Evolutionary conservation across 2,797 vertebrate genomes (phyloP).

Genomic region (Siniperca obscura): DNA sequence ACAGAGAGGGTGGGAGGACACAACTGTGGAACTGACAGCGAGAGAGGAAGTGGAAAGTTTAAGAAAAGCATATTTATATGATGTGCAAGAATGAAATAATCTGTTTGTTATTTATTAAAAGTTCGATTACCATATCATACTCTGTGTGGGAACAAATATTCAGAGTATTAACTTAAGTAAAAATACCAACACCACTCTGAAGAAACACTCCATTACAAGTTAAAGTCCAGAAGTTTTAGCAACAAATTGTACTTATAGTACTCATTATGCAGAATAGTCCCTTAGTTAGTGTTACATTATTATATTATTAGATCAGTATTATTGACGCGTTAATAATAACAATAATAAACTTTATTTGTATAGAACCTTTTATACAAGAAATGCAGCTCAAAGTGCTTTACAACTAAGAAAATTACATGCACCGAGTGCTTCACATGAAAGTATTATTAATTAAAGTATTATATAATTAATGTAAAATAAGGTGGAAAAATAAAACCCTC

Average conservation of each 20-base stretch:
- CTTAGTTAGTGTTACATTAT: not conserved
- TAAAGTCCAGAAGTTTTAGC: not conserved
- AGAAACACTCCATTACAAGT: not conserved
- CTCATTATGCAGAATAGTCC: not conserved
- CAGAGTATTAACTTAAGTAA: not conserved
- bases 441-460: too few relatives aligned
- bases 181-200: not conserved
- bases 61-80: not conserved
- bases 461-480: too few relatives aligned
- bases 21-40: slow-evolving; percentile 73
- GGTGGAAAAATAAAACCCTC: too few relatives aligned
- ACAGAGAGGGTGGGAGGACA: slow-evolving; percentile 84
- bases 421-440: too few relatives aligned
- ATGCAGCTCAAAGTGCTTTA: too few relatives aligned
- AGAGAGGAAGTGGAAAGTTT: not conserved
- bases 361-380: too few relatives aligned
- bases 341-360: too few relatives aligned
- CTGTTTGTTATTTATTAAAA: not conserved
- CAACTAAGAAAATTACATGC: too few relatives aligned
- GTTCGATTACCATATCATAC: too few relatives aligned
- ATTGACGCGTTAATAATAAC: not conserved
- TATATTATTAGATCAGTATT: not conserved
- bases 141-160: not conserved
- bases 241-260: not conserved
- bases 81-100: not conserved